Evolutionary conservation across 2,113 vertebrate genomes (phyloP).

Genomic region (Oryzias javanicus): DNA sequence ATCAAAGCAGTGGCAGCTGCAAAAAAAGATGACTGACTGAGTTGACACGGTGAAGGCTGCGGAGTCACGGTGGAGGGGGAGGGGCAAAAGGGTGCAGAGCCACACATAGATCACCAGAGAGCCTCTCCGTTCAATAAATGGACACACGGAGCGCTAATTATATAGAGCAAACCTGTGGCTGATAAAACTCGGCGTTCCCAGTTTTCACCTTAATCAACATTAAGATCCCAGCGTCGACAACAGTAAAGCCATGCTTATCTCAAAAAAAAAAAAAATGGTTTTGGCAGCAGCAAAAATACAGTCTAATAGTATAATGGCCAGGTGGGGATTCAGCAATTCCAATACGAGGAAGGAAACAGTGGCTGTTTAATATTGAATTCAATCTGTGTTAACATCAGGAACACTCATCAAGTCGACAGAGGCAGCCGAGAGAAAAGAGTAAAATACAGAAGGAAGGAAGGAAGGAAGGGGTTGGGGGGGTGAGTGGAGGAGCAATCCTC

Average conservation of each 20-base stretch:
- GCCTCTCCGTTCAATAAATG: conserved; percentile 32
- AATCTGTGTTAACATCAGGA: conserved; percentile 46
- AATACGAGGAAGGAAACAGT: conserved; percentile 26
- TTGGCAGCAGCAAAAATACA: conserved; percentile 29
- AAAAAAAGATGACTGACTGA: conserved; percentile 47
- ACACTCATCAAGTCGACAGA: conserved; percentile 49
- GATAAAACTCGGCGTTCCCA: conserved; percentile 21
- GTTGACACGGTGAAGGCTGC: conserved; percentile 43
- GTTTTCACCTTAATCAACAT: conserved; percentile 38
- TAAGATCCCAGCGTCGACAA: conserved; percentile 39
- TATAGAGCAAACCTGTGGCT: conserved; percentile 36
- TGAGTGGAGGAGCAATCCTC: conserved; percentile 5
- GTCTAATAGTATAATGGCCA: conserved; percentile 3
- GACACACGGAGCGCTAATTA: conserved; percentile 29
- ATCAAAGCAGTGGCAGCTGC: conserved; percentile 53
- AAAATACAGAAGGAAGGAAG: conserved; percentile 29
- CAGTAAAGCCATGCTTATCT: conserved; percentile 53
- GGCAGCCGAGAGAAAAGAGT: conserved; percentile 52
- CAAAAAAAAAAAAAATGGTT: conserved; percentile 5
- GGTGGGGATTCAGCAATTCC: conserved; percentile 15
- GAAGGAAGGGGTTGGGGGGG: neutral
- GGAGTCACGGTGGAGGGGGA: neutral
- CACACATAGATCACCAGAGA: conserved; percentile 31
- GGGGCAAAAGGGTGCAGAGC: neutral
- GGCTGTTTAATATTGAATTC: conserved; percentile 60